phyloP scores from a whole-genome alignment of 2,113 vertebrate species.

The Sinocyclocheilus grahami region DNA sequence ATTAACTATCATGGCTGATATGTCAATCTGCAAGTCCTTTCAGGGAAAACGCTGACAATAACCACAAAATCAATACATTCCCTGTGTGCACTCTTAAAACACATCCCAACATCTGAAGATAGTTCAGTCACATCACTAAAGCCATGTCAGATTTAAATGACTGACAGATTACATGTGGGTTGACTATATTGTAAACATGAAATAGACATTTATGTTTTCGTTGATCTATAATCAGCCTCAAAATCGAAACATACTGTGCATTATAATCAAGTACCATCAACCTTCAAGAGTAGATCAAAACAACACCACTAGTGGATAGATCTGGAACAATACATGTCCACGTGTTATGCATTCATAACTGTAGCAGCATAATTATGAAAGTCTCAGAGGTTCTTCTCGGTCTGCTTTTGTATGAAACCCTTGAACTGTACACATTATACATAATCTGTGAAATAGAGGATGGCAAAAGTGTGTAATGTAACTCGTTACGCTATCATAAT shows the following conservation, averaged over 20 bases:
- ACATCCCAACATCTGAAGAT: not conserved
- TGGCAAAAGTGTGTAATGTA: too few species aligned
- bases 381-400: not conserved
- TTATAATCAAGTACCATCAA: not conserved
- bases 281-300: not conserved
- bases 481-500: not conserved
- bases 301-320: not conserved
- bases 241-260: not conserved
- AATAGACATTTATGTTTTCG: not conserved
- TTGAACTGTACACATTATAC: not conserved
- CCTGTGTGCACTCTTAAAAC: not conserved
- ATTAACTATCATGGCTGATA: not conserved
- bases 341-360: not conserved
- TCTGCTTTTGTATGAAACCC: not conserved
- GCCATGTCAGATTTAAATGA: not conserved
- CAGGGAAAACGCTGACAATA: not conserved
- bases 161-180: not conserved
- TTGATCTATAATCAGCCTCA: not conserved
- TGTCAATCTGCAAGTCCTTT: not conserved
- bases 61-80: not conserved
- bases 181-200: too few species aligned
- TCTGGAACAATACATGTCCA: not conserved
- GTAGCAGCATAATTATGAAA: not conserved
- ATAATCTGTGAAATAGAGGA: not conserved
- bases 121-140: not conserved